A percentile compares a stretch with the other conserved stretches of the same genome.
These are phyloP conservation scores for Stegophylla sp. DNA, from an alignment of 2,888 invertebrate species.

Conservation along the genomic window DNA sequence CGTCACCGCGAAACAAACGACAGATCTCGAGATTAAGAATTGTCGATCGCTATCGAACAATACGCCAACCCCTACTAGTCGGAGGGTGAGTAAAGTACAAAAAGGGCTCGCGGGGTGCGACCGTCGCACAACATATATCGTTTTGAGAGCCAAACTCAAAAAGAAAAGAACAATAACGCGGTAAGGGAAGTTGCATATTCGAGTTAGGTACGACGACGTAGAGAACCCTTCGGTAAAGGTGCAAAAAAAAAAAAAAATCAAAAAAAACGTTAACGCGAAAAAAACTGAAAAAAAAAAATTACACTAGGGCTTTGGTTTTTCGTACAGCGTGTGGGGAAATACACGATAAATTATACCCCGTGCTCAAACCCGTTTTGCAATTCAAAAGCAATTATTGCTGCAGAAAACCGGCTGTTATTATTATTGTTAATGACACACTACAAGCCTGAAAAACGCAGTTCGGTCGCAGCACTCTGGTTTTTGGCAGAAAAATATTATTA, in stretches of 20 bases:
- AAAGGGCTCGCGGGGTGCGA: not conserved
- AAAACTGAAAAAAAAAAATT: not conserved
- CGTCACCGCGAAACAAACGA: not conserved
- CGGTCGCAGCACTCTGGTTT: not conserved
- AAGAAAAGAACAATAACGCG: too few species aligned
- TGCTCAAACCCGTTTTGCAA: not conserved
- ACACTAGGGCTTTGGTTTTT: not conserved
- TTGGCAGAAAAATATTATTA: not conserved
- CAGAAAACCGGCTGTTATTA: not conserved
- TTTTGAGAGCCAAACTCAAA: too few species aligned
- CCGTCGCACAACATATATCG: too few species aligned
- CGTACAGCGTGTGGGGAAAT: too few species aligned
- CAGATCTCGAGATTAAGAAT: not conserved
- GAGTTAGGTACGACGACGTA: too few species aligned
- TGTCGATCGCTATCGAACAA: not conserved
- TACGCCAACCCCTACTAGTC: not conserved
- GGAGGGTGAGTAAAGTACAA: not conserved
- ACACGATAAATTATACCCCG: too few species aligned
- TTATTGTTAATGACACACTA: not conserved
- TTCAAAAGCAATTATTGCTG: not conserved
- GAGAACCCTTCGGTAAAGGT: too few species aligned
- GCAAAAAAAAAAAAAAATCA: too few species aligned
- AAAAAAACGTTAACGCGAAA: not conserved
- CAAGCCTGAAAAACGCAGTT: not conserved
- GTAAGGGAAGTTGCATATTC: too few species aligned